These are phyloP conservation scores for Nomada goodeniana DNA, from an alignment of 2,888 invertebrate species.

Conservation along the genomic window DNA sequence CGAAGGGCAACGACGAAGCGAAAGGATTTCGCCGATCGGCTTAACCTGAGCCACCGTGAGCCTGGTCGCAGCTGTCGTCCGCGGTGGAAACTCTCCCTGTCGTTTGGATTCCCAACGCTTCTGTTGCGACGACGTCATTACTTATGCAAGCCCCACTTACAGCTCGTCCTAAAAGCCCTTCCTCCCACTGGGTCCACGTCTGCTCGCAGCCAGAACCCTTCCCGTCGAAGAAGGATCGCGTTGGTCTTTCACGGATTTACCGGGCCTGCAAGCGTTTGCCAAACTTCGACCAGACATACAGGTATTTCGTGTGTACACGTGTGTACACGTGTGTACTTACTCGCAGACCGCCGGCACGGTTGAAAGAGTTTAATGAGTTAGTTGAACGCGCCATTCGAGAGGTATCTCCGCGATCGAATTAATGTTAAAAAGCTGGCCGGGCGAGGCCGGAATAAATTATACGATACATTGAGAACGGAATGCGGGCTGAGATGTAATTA, in stretches of 20 bases:
- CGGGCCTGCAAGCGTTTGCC: not conserved
- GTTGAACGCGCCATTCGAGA: no score
- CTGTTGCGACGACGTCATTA: constrained; percentile 76
- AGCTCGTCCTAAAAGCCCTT: constrained; percentile 75
- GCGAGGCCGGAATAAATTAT: not conserved
- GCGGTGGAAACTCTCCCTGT: constrained; percentile 69
- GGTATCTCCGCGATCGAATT: not conserved
- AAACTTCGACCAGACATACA: constrained; percentile 3
- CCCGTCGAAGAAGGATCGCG: constrained; percentile 36
- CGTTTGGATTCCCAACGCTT: constrained; percentile 65
- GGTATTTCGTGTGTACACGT: not conserved
- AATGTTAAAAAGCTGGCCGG: not conserved
- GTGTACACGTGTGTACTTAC: not conserved
- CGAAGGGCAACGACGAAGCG: constrained; percentile 68
- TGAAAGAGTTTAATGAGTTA: no score
- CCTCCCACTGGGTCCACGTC: constrained; percentile 7
- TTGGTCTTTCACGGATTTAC: constrained; percentile 35
- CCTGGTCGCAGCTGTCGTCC: constrained; percentile 80
- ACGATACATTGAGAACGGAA: constrained; percentile 9
- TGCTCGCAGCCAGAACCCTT: constrained; percentile 54
- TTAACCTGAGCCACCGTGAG: constrained; percentile 82
- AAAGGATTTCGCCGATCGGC: constrained; percentile 81
- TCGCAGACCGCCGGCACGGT: not conserved
- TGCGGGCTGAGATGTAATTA: constrained; percentile 20
- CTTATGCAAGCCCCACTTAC: constrained; percentile 82